A percentile compares a stretch with the other conserved stretches of the same genome.
These are phyloP conservation scores for Notothenia coriiceps DNA, from an alignment of 2,113 vertebrate genomes.

Conservation along the genomic window DNA sequence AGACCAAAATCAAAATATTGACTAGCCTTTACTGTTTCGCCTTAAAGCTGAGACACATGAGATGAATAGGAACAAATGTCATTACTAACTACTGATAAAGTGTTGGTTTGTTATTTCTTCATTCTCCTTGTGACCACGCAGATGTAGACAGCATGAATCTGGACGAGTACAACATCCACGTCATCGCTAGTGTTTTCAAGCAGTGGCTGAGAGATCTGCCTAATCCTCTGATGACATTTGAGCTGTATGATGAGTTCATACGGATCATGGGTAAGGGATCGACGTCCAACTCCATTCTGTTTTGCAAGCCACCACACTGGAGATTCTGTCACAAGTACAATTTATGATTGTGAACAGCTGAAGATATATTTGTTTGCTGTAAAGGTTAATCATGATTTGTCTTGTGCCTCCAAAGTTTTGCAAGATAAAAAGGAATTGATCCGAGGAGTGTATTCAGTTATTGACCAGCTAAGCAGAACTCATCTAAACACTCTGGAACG, in stretches of 20 bases:
- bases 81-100: neutral
- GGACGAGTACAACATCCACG: constrained; percentile 98
- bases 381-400: constrained; percentile 2
- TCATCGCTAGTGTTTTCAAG: constrained; percentile 97
- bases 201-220: constrained; percentile 98
- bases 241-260: constrained; percentile 97
- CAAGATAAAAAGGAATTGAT: constrained; percentile 94
- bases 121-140: constrained; percentile 58
- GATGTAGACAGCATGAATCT: constrained; percentile 93
- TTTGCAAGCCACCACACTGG: neutral
- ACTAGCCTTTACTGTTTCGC: too few relatives aligned
- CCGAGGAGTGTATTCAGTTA: constrained; percentile 93
- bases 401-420: constrained; percentile 83
- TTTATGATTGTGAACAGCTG: neutral
- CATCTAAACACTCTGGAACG: constrained; percentile 96
- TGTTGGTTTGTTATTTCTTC: constrained; percentile 6
- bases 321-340: neutral
- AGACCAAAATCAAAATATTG: too few relatives aligned
- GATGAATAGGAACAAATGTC: neutral
- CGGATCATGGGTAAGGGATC: constrained; percentile 91
- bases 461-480: constrained; percentile 95
- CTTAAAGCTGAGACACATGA: neutral
- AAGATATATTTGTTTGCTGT: neutral
- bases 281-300: neutral
- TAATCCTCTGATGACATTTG: constrained; percentile 98